Evolutionary conservation across 2,888 invertebrate genomes (phyloP).

Genomic region (Dasysyrphus albostriatus): DNA sequence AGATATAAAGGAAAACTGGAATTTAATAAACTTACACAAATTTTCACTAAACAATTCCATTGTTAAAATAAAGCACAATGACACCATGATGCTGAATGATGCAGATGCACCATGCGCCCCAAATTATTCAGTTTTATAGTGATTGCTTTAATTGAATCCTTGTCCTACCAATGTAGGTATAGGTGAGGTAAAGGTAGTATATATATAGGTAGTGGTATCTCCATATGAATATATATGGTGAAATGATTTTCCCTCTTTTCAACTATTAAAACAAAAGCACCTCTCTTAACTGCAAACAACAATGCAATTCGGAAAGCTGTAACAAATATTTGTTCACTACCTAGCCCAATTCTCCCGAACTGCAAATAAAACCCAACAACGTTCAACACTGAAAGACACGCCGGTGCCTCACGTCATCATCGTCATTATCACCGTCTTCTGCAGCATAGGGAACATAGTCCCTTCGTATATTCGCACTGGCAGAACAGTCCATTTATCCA

Average conservation of each 20-base stretch:
- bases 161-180: background rate
- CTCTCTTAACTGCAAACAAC: constrained; percentile 47
- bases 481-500: background rate
- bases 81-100: background rate
- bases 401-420: constrained; percentile 53
- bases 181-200: background rate
- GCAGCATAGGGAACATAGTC: background rate
- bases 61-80: constrained; percentile 1
- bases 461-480: background rate
- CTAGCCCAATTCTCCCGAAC: constrained; percentile 31
- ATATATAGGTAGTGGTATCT: background rate
- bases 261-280: constrained; percentile 41
- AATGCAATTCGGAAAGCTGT: constrained; percentile 65
- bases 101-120: background rate
- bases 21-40: background rate
- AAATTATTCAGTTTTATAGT: constrained; percentile 4
- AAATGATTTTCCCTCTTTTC: constrained; percentile 57
- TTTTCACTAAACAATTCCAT: background rate
- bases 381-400: background rate
- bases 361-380: constrained; percentile 53
- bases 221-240: constrained; percentile 1
- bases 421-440: constrained; percentile 23
- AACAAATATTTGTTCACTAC: constrained; percentile 71
- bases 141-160: constrained; percentile 61
- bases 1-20: background rate